Conservation (phyloP, 2,113 vertebrate genomes). For the Leptobrachium ailaonicum region DNA sequence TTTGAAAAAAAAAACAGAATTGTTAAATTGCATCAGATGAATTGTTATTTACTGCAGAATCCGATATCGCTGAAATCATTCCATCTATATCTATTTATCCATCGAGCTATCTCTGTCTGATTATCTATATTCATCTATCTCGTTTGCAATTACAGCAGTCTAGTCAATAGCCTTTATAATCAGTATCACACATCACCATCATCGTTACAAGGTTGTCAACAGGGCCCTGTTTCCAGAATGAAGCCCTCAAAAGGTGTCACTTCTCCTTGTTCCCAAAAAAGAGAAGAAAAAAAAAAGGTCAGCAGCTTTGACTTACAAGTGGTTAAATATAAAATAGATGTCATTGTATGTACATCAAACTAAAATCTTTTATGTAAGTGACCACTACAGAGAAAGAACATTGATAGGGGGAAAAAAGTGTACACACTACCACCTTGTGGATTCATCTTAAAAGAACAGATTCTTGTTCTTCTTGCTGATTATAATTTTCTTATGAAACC, state of each 20-base stretch:
- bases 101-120: too few species aligned
- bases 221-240: too few species aligned
- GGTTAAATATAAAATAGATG: slow-evolving; percentile 43
- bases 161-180: too few species aligned
- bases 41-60: not conserved
- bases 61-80: too few species aligned
- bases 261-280: too few species aligned
- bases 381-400: slow-evolving; percentile 25
- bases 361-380: slow-evolving; percentile 32
- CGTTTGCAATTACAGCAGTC: too few species aligned
- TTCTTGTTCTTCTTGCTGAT: slow-evolving; percentile 31
- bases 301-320: not conserved
- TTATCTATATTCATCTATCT: too few species aligned
- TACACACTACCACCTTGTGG: slow-evolving; percentile 74
- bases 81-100: too few species aligned
- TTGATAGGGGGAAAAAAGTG: slow-evolving; percentile 54
- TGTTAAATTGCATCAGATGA: not conserved
- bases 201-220: too few species aligned
- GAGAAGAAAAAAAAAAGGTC: too few species aligned
- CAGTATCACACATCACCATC: too few species aligned
- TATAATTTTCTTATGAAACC: slow-evolving; percentile 4
- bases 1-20: not conserved
- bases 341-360: slow-evolving; percentile 35
- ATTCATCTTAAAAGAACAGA: slow-evolving; percentile 52
- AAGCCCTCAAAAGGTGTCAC: too few species aligned